Evolutionary conservation across 2,113 vertebrate species (phyloP).

Genomic region (Galeopterus variegatus): DNA sequence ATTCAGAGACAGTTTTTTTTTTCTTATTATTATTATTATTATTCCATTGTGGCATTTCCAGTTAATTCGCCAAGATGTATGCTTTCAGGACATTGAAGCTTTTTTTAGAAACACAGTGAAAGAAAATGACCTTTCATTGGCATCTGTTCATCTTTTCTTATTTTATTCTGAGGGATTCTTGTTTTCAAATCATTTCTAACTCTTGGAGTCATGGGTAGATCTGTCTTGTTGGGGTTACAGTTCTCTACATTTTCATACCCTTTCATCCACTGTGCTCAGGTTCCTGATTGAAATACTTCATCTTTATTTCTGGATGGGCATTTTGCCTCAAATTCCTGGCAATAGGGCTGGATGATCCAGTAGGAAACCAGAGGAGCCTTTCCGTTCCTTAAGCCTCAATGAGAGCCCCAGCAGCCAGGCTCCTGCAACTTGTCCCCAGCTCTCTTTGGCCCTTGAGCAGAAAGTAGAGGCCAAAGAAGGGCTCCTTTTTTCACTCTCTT

Average conservation of each 20-base stretch:
- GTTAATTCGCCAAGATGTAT: conserved; percentile 61
- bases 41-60: conserved; percentile 67
- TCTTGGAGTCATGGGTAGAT: not conserved
- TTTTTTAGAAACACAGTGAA: conserved; percentile 48
- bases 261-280: not conserved
- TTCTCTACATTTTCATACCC: not conserved
- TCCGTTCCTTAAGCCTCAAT: not conserved
- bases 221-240: not conserved
- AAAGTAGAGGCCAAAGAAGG: not conserved
- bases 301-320: not conserved
- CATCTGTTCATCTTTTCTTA: not conserved
- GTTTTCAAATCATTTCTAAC: conserved; percentile 41
- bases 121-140: conserved; percentile 70
- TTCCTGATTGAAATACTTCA: not conserved
- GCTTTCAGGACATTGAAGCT: conserved; percentile 48
- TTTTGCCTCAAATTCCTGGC: not conserved
- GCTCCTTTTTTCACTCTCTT: not conserved
- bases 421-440: not conserved
- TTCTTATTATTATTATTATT: conserved; percentile 65
- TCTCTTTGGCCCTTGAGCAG: not conserved
- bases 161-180: conserved; percentile 46
- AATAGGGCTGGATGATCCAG: not conserved
- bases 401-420: not conserved
- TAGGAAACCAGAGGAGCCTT: not conserved
- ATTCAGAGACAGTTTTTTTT: conserved; percentile 51